Evolutionary conservation across 2,797 vertebrate genomes (phyloP), one percentile per base, ranked within the genome.

Genomic region (Anolis apletophallus): DNA sequence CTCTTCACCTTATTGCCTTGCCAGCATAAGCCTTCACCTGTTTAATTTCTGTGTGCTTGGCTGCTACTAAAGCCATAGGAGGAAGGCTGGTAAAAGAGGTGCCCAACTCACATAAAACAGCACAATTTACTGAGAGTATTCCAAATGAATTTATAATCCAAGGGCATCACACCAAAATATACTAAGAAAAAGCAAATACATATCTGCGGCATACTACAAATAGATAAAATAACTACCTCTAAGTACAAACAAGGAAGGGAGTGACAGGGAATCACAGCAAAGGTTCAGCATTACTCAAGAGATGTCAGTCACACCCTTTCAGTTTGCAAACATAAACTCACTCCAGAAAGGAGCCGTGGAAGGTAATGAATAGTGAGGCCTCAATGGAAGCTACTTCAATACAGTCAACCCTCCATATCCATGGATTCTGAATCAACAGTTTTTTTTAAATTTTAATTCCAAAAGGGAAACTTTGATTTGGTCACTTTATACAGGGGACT

Each of bases 171-270:
- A 34, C 57, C 68, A 67, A 73, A 78, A 82, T 78, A 85, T 40
- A 55, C 68, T 32, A 85, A 86, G 72, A 40, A 76, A 80, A 88
- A 85, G 50, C 74, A 85, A 85, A 85, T 8, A 34, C 2, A 26
- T 83, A 26, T 46, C 69, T 77, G 75, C 12, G 26, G 73, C 57
- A 57, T 78, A 64, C 55, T 86, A 68, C 84, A 86, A 79, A 86
- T 67, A 73, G 55, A 67, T 69, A 88, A 69, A 85, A 81, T 69
- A 80, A 71, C 59, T 40, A 59, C 64, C 79, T 85, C 40, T 36
- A n/a, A 64, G 34, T 55, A 81, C 50, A 81, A 85, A 82, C 68
- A 86, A 83, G 76, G 68, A 88, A 85, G 69, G 80, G 80, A 69
- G 11, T 84, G 76, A 76, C 76, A 55, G 67, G 67, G 32, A 87